Evolutionary conservation across 2,888 invertebrate genomes (phyloP), one percentile per base, ranked within the genome.

Genomic region (Standfussiana lucernea): DNA sequence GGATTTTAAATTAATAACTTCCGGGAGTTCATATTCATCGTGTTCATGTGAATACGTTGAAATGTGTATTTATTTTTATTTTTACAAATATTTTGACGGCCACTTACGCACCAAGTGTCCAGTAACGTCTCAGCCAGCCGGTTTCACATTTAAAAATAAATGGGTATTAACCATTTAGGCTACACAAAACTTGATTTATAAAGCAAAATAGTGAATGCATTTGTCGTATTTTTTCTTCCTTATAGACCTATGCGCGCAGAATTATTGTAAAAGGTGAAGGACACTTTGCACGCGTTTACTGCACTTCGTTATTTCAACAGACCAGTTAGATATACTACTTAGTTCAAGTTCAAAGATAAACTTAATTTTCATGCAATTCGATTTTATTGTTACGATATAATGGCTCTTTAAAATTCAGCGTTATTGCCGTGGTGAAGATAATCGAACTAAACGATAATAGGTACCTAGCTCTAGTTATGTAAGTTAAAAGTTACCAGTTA

Each of bases 241-340:
- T 89, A 82, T 88, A 84, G 89, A 69, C 70, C 72, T 78, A 72
- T 70, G 79, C 79, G 73, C 47, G 79, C 79, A 80, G 72, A 82
- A 69, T 65, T 74, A 78, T 84, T 81, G 75, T 80, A 86, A 85
- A 84, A 88, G 89, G 86, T 88, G 88, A 89, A 91, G 90, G 90
- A 77, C 86, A 72, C 73, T 83, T 78, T 76, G 77, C 72, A 76
- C 66, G 79, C 77, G 80, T 69, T 84, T 73, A 75, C 47, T 80
- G 81, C 76, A 83, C 71, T 86, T 76, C 76, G 69, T 69, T 75
- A 73, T 75, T 79, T 82, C 61, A 85, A 77, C 66, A 62, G 75
- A 65, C 72, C 61, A 72, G 65, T 77, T 83, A 83, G 83, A 72
- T 77, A 35, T 64, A 68, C 53, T 18, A 59, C 72, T 56, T 28